Conservation (phyloP, 2,888 invertebrate species). For the Isoperla grammatica region DNA sequence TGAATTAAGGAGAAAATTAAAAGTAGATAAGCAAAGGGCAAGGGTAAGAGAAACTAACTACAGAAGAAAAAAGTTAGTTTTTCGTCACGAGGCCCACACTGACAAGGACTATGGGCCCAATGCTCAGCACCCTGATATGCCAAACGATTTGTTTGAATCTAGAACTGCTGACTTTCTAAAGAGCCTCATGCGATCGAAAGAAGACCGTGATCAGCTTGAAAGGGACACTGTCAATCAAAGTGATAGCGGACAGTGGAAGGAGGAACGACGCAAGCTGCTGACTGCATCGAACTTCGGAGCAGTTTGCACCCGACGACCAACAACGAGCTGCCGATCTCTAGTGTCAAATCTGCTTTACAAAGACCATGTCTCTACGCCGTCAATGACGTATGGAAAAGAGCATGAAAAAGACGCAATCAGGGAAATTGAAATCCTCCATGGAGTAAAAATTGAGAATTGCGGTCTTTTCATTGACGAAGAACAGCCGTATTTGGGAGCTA, state of each 20-base stretch:
- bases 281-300: neutral
- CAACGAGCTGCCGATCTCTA: neutral
- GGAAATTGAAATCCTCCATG: constrained; percentile 21
- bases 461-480: constrained; percentile 34
- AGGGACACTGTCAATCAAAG: neutral
- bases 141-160: neutral
- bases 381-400: constrained; percentile 24
- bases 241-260: too few relatives aligned
- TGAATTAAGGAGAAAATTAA: constrained; percentile 1
- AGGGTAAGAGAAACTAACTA: neutral
- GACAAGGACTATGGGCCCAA: constrained; percentile 4
- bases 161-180: constrained; percentile 1
- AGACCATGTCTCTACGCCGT: too few relatives aligned
- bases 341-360: too few relatives aligned
- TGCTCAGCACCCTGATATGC: neutral
- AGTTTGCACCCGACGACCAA: neutral
- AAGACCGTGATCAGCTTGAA: constrained; percentile 36
- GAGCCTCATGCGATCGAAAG: constrained; percentile 14
- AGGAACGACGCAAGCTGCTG: neutral
- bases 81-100: neutral
- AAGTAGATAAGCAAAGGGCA: neutral
- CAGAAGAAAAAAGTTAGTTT: neutral
- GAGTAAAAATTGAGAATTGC: constrained; percentile 28
- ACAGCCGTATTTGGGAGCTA: constrained; percentile 1
- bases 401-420: constrained; percentile 26